Evolutionary conservation across 2,797 vertebrate species (phyloP).

Genomic region (Gobio occitaniae): DNA sequence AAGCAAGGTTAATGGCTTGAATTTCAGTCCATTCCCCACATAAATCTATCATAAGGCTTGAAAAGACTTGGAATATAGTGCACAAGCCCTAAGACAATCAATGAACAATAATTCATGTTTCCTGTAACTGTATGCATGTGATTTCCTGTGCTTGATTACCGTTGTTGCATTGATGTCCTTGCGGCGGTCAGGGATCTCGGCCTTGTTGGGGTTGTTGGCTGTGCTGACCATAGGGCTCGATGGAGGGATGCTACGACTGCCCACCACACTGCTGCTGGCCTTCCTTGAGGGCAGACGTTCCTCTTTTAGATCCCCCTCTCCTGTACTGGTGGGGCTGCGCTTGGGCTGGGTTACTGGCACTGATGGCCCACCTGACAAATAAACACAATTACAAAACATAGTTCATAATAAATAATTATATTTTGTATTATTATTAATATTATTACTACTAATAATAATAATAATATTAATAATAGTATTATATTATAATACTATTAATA

Average conservation of each 20-base stretch:
- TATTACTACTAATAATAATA: no score
- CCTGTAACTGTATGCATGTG: background rate
- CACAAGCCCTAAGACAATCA: background rate
- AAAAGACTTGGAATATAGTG: background rate
- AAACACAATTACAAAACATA: background rate
- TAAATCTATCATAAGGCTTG: background rate
- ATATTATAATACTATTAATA: no score
- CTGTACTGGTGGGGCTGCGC: slow-evolving; percentile 88
- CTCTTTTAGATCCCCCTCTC: slow-evolving; percentile 86
- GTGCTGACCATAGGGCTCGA: slow-evolving; percentile 96
- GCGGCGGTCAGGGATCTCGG: slow-evolving; percentile 91
- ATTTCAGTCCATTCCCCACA: background rate
- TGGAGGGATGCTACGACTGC: slow-evolving; percentile 85
- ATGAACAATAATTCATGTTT: background rate
- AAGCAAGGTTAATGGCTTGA: background rate
- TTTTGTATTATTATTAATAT: background rate
- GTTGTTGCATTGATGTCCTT: slow-evolving; percentile 88
- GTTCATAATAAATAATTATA: background rate
- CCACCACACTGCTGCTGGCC: slow-evolving; percentile 84
- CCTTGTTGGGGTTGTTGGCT: slow-evolving; percentile 94
- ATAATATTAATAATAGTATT: no score
- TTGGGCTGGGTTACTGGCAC: slow-evolving; percentile 88
- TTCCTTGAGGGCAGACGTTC: slow-evolving; percentile 87
- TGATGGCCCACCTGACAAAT: slow-evolving; percentile 84
- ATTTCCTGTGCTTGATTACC: slow-evolving; percentile 68